Evolutionary conservation across 1,140 invertebrate genomes (phyloP), one percentile per base, ranked within the genome.

Genomic region (Bicyclus anynana): DNA sequence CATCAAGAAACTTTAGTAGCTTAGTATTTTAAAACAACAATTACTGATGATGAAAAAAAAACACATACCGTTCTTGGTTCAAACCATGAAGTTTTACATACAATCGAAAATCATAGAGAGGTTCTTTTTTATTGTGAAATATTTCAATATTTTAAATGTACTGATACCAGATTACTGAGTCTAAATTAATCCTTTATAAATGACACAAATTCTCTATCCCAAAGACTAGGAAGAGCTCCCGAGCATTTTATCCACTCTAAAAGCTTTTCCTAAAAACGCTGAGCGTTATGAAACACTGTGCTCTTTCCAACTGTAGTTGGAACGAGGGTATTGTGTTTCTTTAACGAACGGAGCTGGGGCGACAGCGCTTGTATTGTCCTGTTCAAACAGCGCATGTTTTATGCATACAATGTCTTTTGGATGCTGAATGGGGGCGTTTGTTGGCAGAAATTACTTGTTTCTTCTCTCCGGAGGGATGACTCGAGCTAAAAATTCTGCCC

Each of bases 311-410:
- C 59, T 58, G 63, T 66, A 62, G 62, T 62, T 62, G 42, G 46
- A 50, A 29, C 44, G 44, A 18, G 54, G 35, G 63, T 56, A 62
- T 59, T 65, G 46, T 56, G 47, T 68, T 53, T 58, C 64, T 69
- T 71, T 74, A 62, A 66, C 70, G 53, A 69, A 62, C 67, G 68
- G 64, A 65, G 67, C 62, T 65, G 47, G 59, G 63, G 63, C 59
- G 59, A 66, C 53, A 53, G 49, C 37, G 54, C 51, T 57, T 60
- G 61, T 62, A 69, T 77, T 77, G 74, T 80, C 77, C 71, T 53
- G 44, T 65, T 54, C 73, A 76, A 77, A 74, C 66, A 67, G 51
- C 52, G 59, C 65, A 80, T 80, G 64, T 69, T 65, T 80, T 80
- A 77, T 80, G 74, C 77, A 80, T 74, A 61, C 53, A 58, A 64